Conservation (phyloP, 2,113 vertebrate genomes). For the Pao palembangensis region DNA sequence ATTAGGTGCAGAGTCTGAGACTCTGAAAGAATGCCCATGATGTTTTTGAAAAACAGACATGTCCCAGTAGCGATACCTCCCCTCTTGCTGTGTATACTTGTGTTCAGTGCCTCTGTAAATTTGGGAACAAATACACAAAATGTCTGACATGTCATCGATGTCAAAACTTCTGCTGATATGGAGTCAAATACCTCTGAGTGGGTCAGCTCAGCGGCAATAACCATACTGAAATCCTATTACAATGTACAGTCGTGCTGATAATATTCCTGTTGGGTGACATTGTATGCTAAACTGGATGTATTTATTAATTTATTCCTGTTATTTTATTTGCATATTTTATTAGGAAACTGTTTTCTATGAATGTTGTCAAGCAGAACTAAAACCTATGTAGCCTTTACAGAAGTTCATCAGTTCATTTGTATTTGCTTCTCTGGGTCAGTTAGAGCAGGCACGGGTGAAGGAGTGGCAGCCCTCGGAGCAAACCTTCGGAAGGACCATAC, state of each 20-base stretch:
- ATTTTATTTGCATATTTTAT: conserved; percentile 64
- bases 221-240: conserved; percentile 43
- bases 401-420: conserved; percentile 21
- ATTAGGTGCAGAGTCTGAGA: conserved; percentile 33
- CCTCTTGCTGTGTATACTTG: conserved; percentile 39
- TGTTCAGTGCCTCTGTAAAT: conserved; percentile 66
- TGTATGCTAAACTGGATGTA: conserved; percentile 58
- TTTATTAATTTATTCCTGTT: conserved; percentile 69
- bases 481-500: conserved; percentile 59
- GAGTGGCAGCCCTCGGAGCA: conserved; percentile 59
- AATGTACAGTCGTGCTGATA: conserved; percentile 50
- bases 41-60: conserved; percentile 26
- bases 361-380: conserved; percentile 46
- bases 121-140: conserved; percentile 55
- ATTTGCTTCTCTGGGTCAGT: conserved; percentile 16
- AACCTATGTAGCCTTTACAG: conserved; percentile 52
- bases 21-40: background rate
- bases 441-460: conserved; percentile 28
- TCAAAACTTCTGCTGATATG: conserved; percentile 31
- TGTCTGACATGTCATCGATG: conserved; percentile 25
- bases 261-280: conserved; percentile 45
- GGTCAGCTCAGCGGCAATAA: conserved; percentile 54
- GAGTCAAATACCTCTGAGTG: conserved; percentile 58
- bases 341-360: conserved; percentile 39
- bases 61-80: conserved; percentile 20